Base-by-base conservation (phyloP, 2,888 invertebrate genomes). In the Orthosia gracilis region DNA sequence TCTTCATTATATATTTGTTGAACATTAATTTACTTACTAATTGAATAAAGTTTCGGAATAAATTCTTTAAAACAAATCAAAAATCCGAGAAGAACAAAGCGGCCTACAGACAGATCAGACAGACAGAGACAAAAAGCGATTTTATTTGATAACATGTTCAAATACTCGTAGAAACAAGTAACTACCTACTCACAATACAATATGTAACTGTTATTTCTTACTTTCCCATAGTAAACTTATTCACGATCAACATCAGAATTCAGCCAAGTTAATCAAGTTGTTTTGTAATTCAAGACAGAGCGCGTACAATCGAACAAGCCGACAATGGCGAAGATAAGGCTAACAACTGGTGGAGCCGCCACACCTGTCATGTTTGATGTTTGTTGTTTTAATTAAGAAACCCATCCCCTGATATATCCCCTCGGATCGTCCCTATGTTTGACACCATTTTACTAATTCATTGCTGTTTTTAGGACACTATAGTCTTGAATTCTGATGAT, bases 381-480 rank as follows among this genome's bases (percentile, higher is more conserved):
- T 90, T 86, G 88, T 83, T 89, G 89, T 89, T 93, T 94, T 94
- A 93, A 94, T 94, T 93, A 94, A 92, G 91, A 92, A 91, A 89
- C 87, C 85, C 83, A 82, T 76, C 82, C 79, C 57, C 57, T 18
- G 82, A 88, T 91, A 91, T 91, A 92, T 91, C 91, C 92, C 89
- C 85, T 79, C 70, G 55, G 69, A 79, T 82, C 84, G 78, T 78
- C 81, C 77, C 52, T 26, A 67, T 84, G 76, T 86, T 87, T 84
- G 85, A 84, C 83, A 78, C 68, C 74, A 70, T 79, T 83, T 86
- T 80, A 74, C 73, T 78, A 65, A 83, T 80, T 72, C 64, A 66
- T 62, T 73, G 11, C 40, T 62, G 23, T 1, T n/a, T 73, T 74
- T 26, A 74, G 15, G 0, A 0, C 2, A 21, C 47, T 55, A 13